Percentiles rank a stretch among this genome's conserved stretches.
Conservation (phyloP, 2,888 invertebrate genomes). For the Patella pellucida region DNA sequence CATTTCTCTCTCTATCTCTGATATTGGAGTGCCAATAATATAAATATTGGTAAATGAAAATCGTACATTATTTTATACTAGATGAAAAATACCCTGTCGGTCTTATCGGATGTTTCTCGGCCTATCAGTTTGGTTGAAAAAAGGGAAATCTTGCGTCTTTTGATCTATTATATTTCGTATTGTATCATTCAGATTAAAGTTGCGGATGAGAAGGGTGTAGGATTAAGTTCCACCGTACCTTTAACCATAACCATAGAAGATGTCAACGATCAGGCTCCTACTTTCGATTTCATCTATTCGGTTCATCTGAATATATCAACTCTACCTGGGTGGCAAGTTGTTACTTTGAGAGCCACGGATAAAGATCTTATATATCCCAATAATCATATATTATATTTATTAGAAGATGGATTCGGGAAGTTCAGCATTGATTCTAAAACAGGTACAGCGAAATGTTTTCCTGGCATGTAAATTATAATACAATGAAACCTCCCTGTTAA, state of each 20-base stretch:
- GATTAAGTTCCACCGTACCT: constrained; percentile 9
- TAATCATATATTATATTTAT: constrained; percentile 34
- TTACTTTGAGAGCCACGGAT: constrained; percentile 22
- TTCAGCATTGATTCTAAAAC: constrained; percentile 29
- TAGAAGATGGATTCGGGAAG: constrained; percentile 31
- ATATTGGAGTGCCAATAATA: too few species aligned
- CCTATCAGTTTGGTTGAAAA: too few species aligned
- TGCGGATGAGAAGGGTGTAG: constrained; percentile 17
- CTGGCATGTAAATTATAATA: background rate
- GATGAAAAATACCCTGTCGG: too few species aligned
- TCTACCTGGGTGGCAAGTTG: constrained; percentile 20
- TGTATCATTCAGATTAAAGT: constrained; percentile 17
- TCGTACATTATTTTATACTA: too few species aligned
- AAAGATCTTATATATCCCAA: constrained; percentile 25
- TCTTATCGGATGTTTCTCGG: too few species aligned
- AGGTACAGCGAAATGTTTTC: constrained; percentile 15
- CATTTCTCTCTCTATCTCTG: too few species aligned
- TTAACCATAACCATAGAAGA: constrained; percentile 25
- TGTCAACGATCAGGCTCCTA: constrained; percentile 30
- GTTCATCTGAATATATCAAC: constrained; percentile 10
- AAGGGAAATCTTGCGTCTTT: too few species aligned
- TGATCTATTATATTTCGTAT: too few species aligned
- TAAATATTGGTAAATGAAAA: too few species aligned
- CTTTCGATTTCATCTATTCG: background rate
- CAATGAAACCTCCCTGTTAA: too few species aligned